Evolutionary conservation across 1,140 invertebrate genomes (phyloP), one percentile per base, ranked within the genome.

Genomic region (Temnothorax curvispinosus): DNA sequence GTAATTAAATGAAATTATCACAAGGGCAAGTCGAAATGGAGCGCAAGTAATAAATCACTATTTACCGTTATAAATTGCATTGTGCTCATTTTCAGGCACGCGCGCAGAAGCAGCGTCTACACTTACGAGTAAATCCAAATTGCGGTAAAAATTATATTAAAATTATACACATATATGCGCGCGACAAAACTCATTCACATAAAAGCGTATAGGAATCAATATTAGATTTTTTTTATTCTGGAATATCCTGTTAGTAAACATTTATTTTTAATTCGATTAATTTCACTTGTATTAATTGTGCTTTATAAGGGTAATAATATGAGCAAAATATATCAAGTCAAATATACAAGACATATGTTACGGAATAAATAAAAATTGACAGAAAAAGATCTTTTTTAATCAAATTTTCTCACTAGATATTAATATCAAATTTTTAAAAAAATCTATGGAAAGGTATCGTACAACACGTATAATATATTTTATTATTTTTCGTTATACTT

Each of bases 1-100:
- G 82, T 91, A 89, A 90, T 90, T 87, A 75, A 82, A 58, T 81
- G n/a, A 72, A 80, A 56, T 78, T 54, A 52, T 72, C 60, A 67
- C 27, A 47, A 54, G 21, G 7, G 76, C 47, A 21, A 62, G n/a
- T 58, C 18, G 3, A 27, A 52, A 44, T n/a, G 67, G 2, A 54
- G n/a, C 1, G 11, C 27, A 38, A 3, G 3, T 32, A 11, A 65
- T 85, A 65, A 85, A 65, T 21, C 27, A 72, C 11, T n/a, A 50
- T 6, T 44, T 69, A 21, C 7, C 13, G 27, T 75, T 75, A 50
- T 75, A 84, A 27, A 84, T 84, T 75, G 13, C 18, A 71, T 74
- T 58, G n/a, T 47, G 8, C 32, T 85, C 47, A 80, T 87, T 90
- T 90, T 82, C 85, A 91, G 87, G 56, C 65, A 64, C 44, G 35